Conservation (phyloP, 2,888 invertebrate genomes). For the Brachypterus glaber region DNA sequence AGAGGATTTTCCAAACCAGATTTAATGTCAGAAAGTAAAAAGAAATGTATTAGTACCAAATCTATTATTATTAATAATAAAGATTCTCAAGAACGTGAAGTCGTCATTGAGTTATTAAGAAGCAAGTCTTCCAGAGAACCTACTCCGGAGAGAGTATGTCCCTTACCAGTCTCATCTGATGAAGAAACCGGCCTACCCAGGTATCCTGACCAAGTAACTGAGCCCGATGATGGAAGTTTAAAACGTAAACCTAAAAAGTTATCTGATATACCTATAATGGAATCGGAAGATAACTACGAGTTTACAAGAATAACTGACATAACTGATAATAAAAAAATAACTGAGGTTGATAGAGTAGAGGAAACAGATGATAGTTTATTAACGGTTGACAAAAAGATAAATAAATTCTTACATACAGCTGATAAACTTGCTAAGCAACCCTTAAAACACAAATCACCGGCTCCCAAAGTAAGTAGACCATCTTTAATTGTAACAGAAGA, state of each 20-base stretch:
- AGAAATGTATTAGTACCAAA: constrained; percentile 45
- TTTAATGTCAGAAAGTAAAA: constrained; percentile 23
- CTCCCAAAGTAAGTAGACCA: constrained; percentile 37
- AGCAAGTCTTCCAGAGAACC: constrained; percentile 68
- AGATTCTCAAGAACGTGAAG: constrained; percentile 45
- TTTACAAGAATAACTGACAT: constrained; percentile 34
- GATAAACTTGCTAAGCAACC: constrained; percentile 33
- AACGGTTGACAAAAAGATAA: constrained; percentile 50
- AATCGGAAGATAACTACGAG: constrained; percentile 53
- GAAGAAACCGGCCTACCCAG: constrained; percentile 53
- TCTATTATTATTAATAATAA: constrained; percentile 42
- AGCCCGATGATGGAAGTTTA: constrained; percentile 58
- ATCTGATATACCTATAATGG: constrained; percentile 46
- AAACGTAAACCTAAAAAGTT: constrained; percentile 36
- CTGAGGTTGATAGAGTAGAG: constrained; percentile 36
- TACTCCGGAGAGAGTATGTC: constrained; percentile 62
- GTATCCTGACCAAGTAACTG: constrained; percentile 64
- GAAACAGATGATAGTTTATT: constrained; percentile 46
- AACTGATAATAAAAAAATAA: constrained; percentile 26
- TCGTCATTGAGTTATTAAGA: constrained; percentile 60
- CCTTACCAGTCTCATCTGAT: constrained; percentile 51
- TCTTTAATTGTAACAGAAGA: constrained; percentile 48
- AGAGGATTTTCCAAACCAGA: constrained; percentile 26
- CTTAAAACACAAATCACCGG: constrained; percentile 32
- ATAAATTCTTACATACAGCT: constrained; percentile 36